Percentiles rank a stretch among this genome's conserved stretches.
Evolutionary conservation across 2,888 invertebrate genomes (phyloP).

Genomic region (Euplagia quadripunctaria): DNA sequence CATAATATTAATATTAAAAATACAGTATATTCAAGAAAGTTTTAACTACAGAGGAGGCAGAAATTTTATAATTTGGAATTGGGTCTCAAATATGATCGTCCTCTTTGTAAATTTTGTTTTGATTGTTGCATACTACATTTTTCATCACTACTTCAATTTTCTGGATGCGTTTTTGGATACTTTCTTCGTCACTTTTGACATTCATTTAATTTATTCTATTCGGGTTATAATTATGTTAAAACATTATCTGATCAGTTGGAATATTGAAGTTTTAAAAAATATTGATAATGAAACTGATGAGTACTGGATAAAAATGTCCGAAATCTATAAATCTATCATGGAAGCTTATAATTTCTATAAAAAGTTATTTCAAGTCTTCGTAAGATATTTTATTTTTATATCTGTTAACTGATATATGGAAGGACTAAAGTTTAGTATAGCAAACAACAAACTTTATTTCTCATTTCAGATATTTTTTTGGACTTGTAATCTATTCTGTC

Average conservation of each 20-base stretch:
- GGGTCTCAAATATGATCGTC: not conserved
- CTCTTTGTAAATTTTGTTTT: not conserved
- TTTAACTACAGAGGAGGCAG: not conserved
- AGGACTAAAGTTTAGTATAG: too few species aligned
- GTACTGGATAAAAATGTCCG: not conserved
- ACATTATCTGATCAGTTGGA: not conserved
- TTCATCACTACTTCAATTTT: not conserved
- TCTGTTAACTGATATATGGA: not conserved
- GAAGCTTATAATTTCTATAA: not conserved
- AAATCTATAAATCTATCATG: not conserved
- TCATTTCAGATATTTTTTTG: not conserved
- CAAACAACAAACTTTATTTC: not conserved
- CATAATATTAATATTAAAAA: not conserved
- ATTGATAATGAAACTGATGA: not conserved
- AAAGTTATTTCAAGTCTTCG: not conserved
- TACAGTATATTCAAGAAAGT: not conserved
- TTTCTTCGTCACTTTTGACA: not conserved
- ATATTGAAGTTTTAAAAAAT: not conserved
- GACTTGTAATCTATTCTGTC: not conserved
- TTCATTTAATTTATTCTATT: not conserved
- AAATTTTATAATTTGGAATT: not conserved
- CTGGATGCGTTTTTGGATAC: not conserved
- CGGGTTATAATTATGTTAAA: not conserved
- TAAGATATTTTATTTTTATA: not conserved
- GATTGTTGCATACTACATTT: not conserved